Base-by-base conservation (phyloP, 1,140 invertebrate genomes). In the Polyergus mexicanus region DNA sequence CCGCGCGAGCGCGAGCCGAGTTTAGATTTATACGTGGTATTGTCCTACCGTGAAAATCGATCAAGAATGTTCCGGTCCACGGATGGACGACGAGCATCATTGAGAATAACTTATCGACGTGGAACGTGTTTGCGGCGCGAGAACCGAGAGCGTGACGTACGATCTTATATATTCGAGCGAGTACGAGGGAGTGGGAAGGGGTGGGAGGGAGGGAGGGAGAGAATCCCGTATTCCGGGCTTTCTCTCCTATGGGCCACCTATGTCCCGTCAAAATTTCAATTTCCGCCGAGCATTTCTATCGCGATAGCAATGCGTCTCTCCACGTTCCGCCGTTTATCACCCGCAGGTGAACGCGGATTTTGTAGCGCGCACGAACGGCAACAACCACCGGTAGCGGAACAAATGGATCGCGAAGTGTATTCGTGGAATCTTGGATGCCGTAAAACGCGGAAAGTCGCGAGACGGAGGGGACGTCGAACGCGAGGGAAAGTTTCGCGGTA, bases 221-320 rank as follows among this genome's bases (percentile, higher is more conserved):
- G 80, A 62, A 63, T 71, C 80, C 88, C 86, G 72, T 85, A 78
- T 88, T 87, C 66, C 72, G 71, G 32, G 41, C 80, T 86, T 89
- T 87, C 47, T 89, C 89, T 81, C 44, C 85, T 35, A 68, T n/a
- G 78, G 41, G 77, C 51, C 51, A 86, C 76, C 85, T 80, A 71
- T 65, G 86, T 85, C 84, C 90, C 91, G 93, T 94, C 93, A 93
- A 94, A 94, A 93, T 94, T 94, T 93, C 93, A 94, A 94, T 93
- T 93, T 93, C 93, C 89, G 90, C 92, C 85, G 86, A 91, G 87
- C 87, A 89, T 89, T 89, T 90, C 88, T 89, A 89, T 90, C 89
- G 88, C 77, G 90, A 94, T 91, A 88, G 91, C 88, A 91, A 93
- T 93, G 89, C 92, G 92, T 93, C 92, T 93, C 91, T 85, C 80